A percentile compares a stretch with the other conserved stretches of the same genome.
Evolutionary conservation across 2,888 invertebrate species (phyloP).

Genomic region (Drosophila conformis): DNA sequence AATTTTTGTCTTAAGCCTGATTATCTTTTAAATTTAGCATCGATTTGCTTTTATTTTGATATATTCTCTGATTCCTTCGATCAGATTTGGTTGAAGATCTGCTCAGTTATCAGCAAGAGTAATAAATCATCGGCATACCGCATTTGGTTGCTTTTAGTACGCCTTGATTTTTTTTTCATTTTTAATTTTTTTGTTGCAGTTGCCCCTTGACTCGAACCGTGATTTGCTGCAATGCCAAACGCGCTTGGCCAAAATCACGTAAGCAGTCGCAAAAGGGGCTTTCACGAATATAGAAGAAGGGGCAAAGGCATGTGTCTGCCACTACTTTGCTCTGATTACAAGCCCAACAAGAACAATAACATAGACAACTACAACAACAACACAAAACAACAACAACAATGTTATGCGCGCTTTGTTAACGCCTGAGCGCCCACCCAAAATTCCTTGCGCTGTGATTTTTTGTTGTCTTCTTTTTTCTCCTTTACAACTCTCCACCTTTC

Average conservation of each 20-base stretch:
- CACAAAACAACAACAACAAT: conserved; percentile 26
- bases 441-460: conserved; percentile 15
- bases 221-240: conserved; percentile 51
- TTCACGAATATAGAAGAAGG: neutral
- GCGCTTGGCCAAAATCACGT: conserved; percentile 65
- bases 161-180: conserved; percentile 1
- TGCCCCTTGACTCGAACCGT: conserved; percentile 39
- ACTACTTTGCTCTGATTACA: conserved; percentile 74
- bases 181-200: conserved; percentile 19
- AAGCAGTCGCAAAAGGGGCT: conserved; percentile 38
- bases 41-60: neutral
- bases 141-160: neutral
- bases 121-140: neutral
- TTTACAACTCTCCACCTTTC: neutral
- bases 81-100: neutral
- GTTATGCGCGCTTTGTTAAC: conserved; percentile 62
- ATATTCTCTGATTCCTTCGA: neutral
- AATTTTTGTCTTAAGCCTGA: neutral
- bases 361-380: neutral
- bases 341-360: conserved; percentile 44
- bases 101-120: conserved; percentile 1
- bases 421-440: conserved; percentile 44
- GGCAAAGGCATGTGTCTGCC: conserved; percentile 54
- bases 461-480: neutral
- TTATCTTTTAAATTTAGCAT: neutral